Base-by-base conservation (phyloP, 2,888 invertebrate genomes). In the Perdita meconis region DNA sequence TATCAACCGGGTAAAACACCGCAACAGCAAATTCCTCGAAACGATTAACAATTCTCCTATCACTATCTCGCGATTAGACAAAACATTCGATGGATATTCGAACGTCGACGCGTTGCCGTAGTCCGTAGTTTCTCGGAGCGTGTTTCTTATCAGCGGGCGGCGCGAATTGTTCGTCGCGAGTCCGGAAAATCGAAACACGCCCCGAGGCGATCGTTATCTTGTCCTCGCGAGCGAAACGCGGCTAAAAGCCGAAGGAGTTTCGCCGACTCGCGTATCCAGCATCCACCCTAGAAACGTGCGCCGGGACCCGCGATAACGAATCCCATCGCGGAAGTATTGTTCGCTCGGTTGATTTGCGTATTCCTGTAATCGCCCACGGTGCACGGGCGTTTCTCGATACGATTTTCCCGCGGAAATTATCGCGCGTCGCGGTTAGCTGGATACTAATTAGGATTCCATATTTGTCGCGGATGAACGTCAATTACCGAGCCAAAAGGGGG, bases 321-420 rank as follows among this genome's bases (percentile, higher is more conserved):
- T 80, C 40, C 36, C 55, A 61, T n/a, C 66, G 57, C 75, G 74
- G 72, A 72, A 81, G 78, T 69, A 71, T 73, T 67, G 63, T 53
- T 44, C 60, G 30, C 73, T 50, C 36, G 47, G 36, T 44, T 40
- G 63, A 82, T 82, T 81, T 78, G 70, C 81, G 75, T 70, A 76
- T 72, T 47, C 44, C 44, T 2, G 30, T 30, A 30, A 30, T 30
- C 30, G 30, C 3, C 30, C 6, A 6, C 30, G 3, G n/a, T n/a
- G 30, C 30, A 6, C 30, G 3, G 6, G 30, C 30, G 16, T 38
- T 63, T 24, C 40, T 53, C 61, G 57, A 70, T 79, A 77, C 70
- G 70, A 77, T 80, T 73, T n/a, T 73, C 73, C 73, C 56, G 57
- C 50, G 51, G 65, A 26, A 66, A 77, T 77, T 77, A 74, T 67